phyloP scores from a whole-genome alignment of 2,888 invertebrate species.

The Cyrtodaria siliqua region DNA sequence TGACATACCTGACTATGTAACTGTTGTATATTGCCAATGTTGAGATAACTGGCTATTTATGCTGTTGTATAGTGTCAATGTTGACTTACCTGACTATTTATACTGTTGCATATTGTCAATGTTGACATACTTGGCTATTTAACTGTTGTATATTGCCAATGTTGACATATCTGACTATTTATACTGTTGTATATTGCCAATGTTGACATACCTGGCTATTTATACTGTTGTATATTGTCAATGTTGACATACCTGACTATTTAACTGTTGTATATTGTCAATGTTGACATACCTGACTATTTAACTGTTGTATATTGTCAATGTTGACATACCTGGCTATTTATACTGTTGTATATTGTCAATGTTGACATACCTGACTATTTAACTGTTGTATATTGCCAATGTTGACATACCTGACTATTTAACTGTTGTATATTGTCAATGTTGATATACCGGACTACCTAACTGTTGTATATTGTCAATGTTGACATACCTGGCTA shows the following conservation, averaged over 20 bases:
- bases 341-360: no score
- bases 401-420: no score
- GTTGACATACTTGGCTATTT: slow-evolving; percentile 80
- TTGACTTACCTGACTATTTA: slow-evolving; percentile 32
- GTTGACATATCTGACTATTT: slow-evolving; percentile 66
- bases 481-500: not conserved
- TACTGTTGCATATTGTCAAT: no score
- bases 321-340: no score
- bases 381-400: no score
- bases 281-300: slow-evolving; percentile 60
- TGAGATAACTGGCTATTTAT: no score
- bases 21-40: no score
- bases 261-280: slow-evolving; percentile 83
- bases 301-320: no score
- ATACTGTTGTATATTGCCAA: no score
- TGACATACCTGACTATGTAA: not conserved
- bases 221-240: no score
- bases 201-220: no score
- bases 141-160: slow-evolving; percentile 84
- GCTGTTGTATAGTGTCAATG: slow-evolving; percentile 68
- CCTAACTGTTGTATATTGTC: not conserved
- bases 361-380: no score
- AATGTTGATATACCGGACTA: not conserved
- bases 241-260: slow-evolving; percentile 78
- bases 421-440: not conserved